Conservation (phyloP, 2,888 invertebrate genomes). For the Rotaria socialis region DNA sequence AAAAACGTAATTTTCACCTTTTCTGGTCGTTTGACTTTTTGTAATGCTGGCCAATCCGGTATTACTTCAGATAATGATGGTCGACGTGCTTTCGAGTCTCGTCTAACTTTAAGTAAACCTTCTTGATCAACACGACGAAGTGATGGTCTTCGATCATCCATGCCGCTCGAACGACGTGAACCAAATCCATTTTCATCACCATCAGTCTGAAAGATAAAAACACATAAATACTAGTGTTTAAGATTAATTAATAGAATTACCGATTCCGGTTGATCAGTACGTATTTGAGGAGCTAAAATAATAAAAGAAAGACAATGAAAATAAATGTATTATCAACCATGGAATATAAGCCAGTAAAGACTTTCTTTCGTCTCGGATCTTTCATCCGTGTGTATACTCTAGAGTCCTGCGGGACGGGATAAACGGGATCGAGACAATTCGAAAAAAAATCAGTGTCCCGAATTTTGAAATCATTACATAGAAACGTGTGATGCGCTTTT, state of each 20-base stretch:
- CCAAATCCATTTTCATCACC: not conserved
- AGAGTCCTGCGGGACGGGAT: too few relatives aligned
- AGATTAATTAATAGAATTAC: not conserved
- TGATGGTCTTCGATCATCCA: conserved; percentile 44
- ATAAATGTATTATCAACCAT: not conserved
- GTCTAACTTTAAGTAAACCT: conserved; percentile 40
- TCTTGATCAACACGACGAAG: conserved; percentile 45
- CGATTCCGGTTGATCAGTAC: not conserved
- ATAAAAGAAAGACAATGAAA: not conserved
- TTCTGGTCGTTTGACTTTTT: conserved; percentile 39
- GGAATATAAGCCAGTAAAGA: too few relatives aligned
- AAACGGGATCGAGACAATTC: too few relatives aligned
- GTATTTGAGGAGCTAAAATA: not conserved
- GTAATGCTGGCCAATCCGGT: conserved; percentile 46
- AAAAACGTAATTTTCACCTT: conserved; percentile 38
- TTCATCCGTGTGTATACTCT: too few relatives aligned
- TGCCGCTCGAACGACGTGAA: conserved; percentile 42
- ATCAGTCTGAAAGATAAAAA: not conserved
- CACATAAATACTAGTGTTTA: not conserved
- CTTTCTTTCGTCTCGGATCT: too few relatives aligned
- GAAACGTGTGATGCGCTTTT: too few relatives aligned
- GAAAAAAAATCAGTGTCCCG: too few relatives aligned
- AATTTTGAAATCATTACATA: too few relatives aligned
- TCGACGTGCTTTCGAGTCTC: conserved; percentile 44
- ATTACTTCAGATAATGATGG: conserved; percentile 45